Base-by-base conservation (phyloP, 1,140 invertebrate genomes). In the Drosophila saltans region DNA sequence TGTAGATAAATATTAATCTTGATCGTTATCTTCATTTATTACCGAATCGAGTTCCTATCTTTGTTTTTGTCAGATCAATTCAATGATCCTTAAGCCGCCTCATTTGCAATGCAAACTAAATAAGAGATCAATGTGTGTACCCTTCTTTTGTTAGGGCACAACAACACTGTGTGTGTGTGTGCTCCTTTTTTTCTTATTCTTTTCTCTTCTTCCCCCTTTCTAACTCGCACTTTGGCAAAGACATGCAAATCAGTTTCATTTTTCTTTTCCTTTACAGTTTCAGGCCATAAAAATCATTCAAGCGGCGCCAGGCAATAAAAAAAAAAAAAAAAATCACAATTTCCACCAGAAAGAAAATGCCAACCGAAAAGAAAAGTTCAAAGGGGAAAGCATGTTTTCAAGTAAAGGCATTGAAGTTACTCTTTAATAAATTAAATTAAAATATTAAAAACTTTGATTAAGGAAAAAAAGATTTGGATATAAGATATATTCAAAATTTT, bases 231-330 rank as follows among this genome's bases (percentile, higher is more conserved):
- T 56, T 9, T 55, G 52, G 33, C 30, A 55, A 71, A 80, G 62
- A 64, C 70, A 83, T 89, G 84, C 83, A 88, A 88, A 89, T 88
- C 80, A 89, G 79, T 73, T 78, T 79, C 61, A 10, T 75, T 65
- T 66, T 67, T 55, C 30, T 41, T 58, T 40, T 64, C 39, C 39
- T n/a, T 69, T 68, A 66, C 21, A 45, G 57, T 59, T 59, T 56
- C 64, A 71, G 64, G 66, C 63, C 84, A 88, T 88, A 89, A 88
- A 88, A 88, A 84, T 88, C 84, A 88, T 88, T 88, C 59, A 78
- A 90, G 84, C 84, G 84, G 83, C 83, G 80, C 84, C 84, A 83
- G 76, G 80, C 80, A 63, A 88, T 88, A 89, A 88, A 89, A 16
- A 16, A 16, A 88, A 89, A 16, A 16, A 16, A 16, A 16, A 16